Evolutionary conservation across 1,140 invertebrate species (phyloP).

Genomic region (Drosophila sproati): DNA sequence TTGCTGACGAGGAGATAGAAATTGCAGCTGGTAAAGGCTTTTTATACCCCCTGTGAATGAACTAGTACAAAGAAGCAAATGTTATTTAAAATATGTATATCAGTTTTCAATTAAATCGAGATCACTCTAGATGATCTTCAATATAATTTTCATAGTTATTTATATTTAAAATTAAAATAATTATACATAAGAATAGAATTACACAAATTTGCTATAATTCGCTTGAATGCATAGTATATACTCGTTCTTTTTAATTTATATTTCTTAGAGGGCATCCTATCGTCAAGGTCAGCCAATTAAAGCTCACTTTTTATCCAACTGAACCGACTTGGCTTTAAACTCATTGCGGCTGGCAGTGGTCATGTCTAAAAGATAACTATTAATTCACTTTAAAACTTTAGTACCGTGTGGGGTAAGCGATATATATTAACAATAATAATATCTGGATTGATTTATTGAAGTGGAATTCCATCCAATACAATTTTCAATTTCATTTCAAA

Average conservation of each 20-base stretch:
- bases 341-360: neutral
- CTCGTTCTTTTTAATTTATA: neutral
- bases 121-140: too few relatives aligned
- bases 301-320: neutral
- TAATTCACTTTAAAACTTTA: too few relatives aligned
- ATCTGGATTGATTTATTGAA: neutral
- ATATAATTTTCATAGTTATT: too few relatives aligned
- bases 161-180: too few relatives aligned
- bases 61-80: neutral
- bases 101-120: neutral
- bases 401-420: too few relatives aligned
- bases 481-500: too few relatives aligned
- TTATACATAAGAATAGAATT: too few relatives aligned
- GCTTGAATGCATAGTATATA: neutral
- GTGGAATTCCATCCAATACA: neutral
- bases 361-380: neutral
- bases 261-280: neutral
- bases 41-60: conserved; percentile 4
- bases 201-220: too few relatives aligned
- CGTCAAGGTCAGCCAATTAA: neutral
- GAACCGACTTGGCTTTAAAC: conserved; percentile 1
- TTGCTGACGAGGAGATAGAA: conserved; percentile 14
- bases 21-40: conserved; percentile 25
- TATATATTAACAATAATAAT: neutral
- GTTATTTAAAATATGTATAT: neutral